Base-by-base conservation (phyloP, 2,888 invertebrate species). In the Nomada flava region DNA sequence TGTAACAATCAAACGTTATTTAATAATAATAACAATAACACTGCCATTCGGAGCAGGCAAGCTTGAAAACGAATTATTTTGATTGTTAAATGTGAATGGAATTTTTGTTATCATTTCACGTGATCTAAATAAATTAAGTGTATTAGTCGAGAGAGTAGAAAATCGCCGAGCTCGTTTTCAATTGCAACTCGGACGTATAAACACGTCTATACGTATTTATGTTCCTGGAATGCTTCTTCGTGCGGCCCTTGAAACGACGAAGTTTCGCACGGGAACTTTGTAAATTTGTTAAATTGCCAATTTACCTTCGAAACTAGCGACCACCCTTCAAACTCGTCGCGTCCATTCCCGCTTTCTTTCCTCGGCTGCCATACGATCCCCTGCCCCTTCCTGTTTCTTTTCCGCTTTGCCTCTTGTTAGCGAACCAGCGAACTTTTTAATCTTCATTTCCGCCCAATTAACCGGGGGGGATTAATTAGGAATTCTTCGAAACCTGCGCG, bases 221-320 rank as follows among this genome's bases (percentile, higher is more conserved):
- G 76, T 75, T 67, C 9, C 23, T 36, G 15, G 70, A 72, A 82
- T 75, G 77, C 74, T 77, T 73, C 82, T 74, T 73, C 62, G 67
- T 67, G 78, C 84, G 71, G 71, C 76, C 15, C n/a, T 2, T 15
- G 76, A 72, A 82, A 84, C 84, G 86, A 78, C 87, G 79, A 91
- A 92, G 91, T 92, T 92, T 91, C 87, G 83, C 86, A 81, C 81
- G 80, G 86, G 86, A 92, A 92, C 90, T 93, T 92, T 90, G 91
- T 87, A 92, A 93, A 93, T 93, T 93, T 92, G 92, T 92, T 92
- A 92, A 93, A 93, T 93, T 93, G 91, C 90, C 92, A 93, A 93
- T 92, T 92, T 93, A 92, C 92, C 92, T 92, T 92, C 90, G 89
- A 91, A 92, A 92, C 92, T 91, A 90, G 89, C 89, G 87, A 47